These are phyloP conservation scores for Corythucha ciliata DNA, from an alignment of 2,888 invertebrate species.

Conservation along the genomic window DNA sequence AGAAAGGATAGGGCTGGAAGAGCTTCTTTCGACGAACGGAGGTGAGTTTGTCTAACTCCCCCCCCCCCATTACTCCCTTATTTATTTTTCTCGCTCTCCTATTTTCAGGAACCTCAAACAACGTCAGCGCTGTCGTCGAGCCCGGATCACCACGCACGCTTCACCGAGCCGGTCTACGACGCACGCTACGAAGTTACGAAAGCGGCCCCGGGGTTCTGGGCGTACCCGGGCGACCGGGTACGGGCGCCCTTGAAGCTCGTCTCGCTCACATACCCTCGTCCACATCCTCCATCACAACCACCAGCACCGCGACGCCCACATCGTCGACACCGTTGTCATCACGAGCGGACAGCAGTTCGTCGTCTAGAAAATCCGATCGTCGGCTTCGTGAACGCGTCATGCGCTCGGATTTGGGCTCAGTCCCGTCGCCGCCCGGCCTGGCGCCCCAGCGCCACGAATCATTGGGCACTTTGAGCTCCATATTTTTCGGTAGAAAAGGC, in stretches of 20 bases:
- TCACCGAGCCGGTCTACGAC: slow-evolving; percentile 40
- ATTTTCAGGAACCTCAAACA: too few species aligned
- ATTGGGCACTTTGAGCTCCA: slow-evolving; percentile 66
- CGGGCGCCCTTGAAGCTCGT: slow-evolving; percentile 48
- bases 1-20: slow-evolving; percentile 58
- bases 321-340: slow-evolving; percentile 45
- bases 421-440: slow-evolving; percentile 35
- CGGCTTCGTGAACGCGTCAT: slow-evolving; percentile 38
- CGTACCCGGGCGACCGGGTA: slow-evolving; percentile 51
- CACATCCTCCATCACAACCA: too few species aligned
- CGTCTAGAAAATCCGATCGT: slow-evolving; percentile 39
- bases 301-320: slow-evolving; percentile 46
- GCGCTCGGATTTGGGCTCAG: slow-evolving; percentile 39
- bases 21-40: slow-evolving; percentile 50
- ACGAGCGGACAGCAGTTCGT: slow-evolving; percentile 55
- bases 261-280: slow-evolving; percentile 38
- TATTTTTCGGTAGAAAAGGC: slow-evolving; percentile 76
- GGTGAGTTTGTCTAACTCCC: slow-evolving; percentile 9
- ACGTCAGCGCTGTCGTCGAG: slow-evolving; percentile 35
- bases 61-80: too few species aligned
- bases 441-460: slow-evolving; percentile 29
- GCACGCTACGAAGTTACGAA: slow-evolving; percentile 37
- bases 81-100: too few species aligned
- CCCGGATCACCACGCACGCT: slow-evolving; percentile 47
- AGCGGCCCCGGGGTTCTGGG: slow-evolving; percentile 44